Percentiles rank a stretch among this genome's conserved stretches.
These are phyloP conservation scores for Ochotona princeps DNA, from an alignment of 2,113 vertebrate species.

Conservation along the genomic window DNA sequence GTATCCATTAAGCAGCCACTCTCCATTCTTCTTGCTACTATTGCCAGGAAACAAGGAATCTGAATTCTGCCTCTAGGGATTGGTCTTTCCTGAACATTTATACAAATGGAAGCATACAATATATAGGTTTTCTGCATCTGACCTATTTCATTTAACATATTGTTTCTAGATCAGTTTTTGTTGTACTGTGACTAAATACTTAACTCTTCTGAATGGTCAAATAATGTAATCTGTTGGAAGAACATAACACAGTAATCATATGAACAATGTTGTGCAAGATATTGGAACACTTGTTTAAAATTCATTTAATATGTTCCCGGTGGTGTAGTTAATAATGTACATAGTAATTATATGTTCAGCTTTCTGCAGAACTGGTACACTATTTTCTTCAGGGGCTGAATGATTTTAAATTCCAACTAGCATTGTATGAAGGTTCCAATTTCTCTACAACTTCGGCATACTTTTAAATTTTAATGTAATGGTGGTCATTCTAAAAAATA, in stretches of 20 bases:
- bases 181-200: neutral
- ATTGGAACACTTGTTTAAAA: neutral
- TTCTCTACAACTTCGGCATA: neutral
- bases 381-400: neutral
- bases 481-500: neutral
- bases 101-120: neutral
- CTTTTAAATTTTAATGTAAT: neutral
- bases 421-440: neutral
- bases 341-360: neutral
- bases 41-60: neutral
- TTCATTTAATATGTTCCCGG: neutral
- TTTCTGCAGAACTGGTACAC: neutral
- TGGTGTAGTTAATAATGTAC: neutral
- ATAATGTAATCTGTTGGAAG: neutral
- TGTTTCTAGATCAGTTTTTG: neutral
- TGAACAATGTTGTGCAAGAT: neutral
- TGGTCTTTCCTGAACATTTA: neutral
- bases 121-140: neutral
- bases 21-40: neutral
- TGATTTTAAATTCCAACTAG: neutral
- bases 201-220: neutral
- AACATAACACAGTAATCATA: neutral
- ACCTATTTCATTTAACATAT: neutral
- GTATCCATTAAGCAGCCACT: neutral
- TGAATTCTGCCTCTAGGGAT: neutral